phyloP scores from a whole-genome alignment of 2,888 invertebrate species.

The Andrena bucephala region DNA sequence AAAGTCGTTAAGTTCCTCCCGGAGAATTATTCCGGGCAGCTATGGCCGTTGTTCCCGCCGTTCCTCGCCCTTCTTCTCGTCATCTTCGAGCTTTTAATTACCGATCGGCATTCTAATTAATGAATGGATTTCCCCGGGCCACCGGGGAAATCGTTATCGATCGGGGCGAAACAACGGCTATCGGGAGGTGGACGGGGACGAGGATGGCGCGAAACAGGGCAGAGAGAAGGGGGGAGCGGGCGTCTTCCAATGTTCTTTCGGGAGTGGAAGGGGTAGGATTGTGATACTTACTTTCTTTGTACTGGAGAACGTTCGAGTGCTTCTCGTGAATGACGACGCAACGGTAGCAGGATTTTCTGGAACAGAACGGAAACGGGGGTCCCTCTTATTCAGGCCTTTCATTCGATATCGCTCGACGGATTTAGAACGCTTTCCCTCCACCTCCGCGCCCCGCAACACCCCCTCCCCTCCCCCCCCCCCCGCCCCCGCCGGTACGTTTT shows the following conservation, averaged over 20 bases:
- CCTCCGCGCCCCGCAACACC: neutral
- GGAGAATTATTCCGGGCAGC: slow-evolving; percentile 70
- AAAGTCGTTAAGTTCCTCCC: slow-evolving; percentile 72
- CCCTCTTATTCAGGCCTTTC: slow-evolving; percentile 52
- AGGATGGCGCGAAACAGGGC: neutral
- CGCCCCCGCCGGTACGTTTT: neutral
- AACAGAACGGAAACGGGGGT: slow-evolving; percentile 80
- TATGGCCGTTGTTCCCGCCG: slow-evolving; percentile 6
- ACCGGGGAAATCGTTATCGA: slow-evolving; percentile 74
- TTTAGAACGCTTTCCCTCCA: slow-evolving; percentile 38
- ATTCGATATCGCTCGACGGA: slow-evolving; percentile 52
- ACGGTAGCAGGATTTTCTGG: slow-evolving; percentile 96
- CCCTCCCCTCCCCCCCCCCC: no score
- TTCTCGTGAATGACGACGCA: slow-evolving; percentile 98
- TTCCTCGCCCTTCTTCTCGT: slow-evolving; percentile 50
- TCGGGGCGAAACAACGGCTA: slow-evolving; percentile 60
- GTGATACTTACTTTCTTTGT: slow-evolving; percentile 97
- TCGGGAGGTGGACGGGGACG: slow-evolving; percentile 24
- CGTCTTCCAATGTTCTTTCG: slow-evolving; percentile 50
- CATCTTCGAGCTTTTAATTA: slow-evolving; percentile 80
- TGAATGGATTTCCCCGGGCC: slow-evolving; percentile 66
- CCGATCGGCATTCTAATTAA: slow-evolving; percentile 80
- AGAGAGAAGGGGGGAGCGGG: neutral
- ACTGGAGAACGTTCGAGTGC: slow-evolving; percentile 97
- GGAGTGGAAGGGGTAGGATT: slow-evolving; percentile 29